Conservation (phyloP, 2,113 vertebrate species). For the Mastomys natalensis region DNA sequence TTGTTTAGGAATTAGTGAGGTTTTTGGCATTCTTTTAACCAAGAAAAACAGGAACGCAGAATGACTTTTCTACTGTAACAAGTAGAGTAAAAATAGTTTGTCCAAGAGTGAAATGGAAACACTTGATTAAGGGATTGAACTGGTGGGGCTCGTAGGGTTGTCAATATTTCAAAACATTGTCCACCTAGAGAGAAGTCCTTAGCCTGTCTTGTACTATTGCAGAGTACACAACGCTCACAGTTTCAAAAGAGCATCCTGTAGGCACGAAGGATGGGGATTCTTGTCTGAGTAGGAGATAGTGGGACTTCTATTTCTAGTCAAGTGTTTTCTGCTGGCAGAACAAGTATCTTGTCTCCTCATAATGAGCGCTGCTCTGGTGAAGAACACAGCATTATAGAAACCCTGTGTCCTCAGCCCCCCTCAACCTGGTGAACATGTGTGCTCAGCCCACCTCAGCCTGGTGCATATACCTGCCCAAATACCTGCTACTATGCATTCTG, state of each 20-base stretch:
- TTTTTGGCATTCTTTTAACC: background rate
- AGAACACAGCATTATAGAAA: background rate
- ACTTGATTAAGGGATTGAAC: background rate
- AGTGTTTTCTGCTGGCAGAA: background rate
- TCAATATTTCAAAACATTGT: slow-evolving; percentile 25
- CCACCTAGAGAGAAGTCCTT: background rate
- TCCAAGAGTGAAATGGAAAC: background rate
- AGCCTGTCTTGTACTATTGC: background rate
- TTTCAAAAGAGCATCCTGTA: slow-evolving; percentile 18
- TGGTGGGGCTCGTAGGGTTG: background rate
- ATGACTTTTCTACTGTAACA: background rate
- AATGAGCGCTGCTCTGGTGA: background rate
- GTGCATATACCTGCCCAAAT: background rate
- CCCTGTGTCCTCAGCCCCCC: background rate
- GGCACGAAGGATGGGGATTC: background rate
- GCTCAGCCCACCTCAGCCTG: background rate
- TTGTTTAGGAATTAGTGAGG: background rate
- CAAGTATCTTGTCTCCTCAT: background rate
- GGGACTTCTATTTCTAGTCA: background rate
- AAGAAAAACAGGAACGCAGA: slow-evolving; percentile 17
- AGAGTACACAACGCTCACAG: background rate
- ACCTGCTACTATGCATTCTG: background rate
- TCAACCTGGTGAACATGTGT: slow-evolving; percentile 7
- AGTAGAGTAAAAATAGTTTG: slow-evolving; percentile 15
- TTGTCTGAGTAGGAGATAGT: slow-evolving; percentile 15